phyloP scores from a whole-genome alignment of 2,113 vertebrate species.

The Edolisoma coerulescens region DNA sequence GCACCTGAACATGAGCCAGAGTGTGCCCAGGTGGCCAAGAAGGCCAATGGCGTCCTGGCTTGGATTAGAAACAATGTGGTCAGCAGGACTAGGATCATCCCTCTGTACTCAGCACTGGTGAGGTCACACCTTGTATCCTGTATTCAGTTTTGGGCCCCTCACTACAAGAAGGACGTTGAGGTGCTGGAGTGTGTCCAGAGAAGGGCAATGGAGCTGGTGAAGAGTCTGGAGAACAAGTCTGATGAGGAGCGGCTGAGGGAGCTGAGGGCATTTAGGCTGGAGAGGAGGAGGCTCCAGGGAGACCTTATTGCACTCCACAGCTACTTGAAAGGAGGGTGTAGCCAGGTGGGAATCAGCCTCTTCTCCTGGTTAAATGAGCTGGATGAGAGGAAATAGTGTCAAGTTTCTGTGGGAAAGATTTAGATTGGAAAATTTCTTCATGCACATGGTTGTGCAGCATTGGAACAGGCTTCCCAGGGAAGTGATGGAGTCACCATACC shows the following conservation, averaged over 20 bases:
- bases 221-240: neutral
- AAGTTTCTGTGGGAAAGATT: neutral
- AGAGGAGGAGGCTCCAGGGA: neutral
- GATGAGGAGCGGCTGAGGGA: accelerated
- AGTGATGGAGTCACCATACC: neutral
- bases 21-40: neutral
- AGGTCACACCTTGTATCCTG: neutral
- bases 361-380: neutral
- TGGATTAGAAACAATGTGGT: neutral
- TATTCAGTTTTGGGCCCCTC: neutral
- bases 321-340: neutral
- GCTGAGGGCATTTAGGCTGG: neutral
- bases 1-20: neutral
- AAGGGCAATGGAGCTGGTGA: neutral
- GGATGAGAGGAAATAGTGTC: neutral
- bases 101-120: neutral
- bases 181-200: neutral
- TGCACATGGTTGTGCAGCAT: neutral
- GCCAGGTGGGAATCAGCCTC: neutral
- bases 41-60: neutral
- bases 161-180: neutral
- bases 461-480: neutral
- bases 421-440: neutral
- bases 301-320: no score
- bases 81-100: neutral